Evolutionary conservation across 23 tunicate genomes (phyloP).

Genomic region (Phallusia fumigata): DNA sequence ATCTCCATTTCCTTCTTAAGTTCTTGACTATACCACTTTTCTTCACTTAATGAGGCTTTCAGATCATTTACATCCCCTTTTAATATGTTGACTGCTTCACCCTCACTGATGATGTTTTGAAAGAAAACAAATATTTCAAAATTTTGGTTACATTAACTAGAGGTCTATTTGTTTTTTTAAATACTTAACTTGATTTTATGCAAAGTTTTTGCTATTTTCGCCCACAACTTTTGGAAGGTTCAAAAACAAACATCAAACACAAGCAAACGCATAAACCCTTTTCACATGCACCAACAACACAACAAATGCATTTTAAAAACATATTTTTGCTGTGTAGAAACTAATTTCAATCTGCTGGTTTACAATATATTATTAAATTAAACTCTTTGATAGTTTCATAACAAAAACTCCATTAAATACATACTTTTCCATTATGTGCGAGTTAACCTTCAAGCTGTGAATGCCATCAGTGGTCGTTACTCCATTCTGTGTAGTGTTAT

Average conservation of each 20-base stretch:
- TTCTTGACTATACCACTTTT: slow-evolving; percentile 86
- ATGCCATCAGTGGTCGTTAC: neutral
- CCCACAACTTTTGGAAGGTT: too few species aligned
- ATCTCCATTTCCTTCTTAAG: slow-evolving; percentile 70
- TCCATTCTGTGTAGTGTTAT: neutral
- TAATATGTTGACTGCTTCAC: slow-evolving; percentile 2
- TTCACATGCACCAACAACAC: too few species aligned
- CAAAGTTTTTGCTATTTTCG: neutral
- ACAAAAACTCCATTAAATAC: too few species aligned
- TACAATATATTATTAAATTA: too few species aligned
- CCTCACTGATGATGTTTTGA: neutral
- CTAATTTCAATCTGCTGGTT: too few species aligned
- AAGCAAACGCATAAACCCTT: too few species aligned
- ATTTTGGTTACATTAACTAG: neutral
- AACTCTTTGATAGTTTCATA: too few species aligned
- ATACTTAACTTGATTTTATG: neutral
- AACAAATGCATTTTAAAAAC: too few species aligned
- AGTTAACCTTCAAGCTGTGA: neutral
- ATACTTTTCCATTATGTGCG: neutral
- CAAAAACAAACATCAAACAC: neutral
- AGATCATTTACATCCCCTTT: slow-evolving; percentile 49
- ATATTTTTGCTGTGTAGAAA: too few species aligned
- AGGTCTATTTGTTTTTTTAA: neutral
- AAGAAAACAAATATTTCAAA: neutral
- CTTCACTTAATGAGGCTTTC: slow-evolving; percentile 67